These are phyloP conservation scores for Lates japonicus DNA, from an alignment of 2,797 vertebrate species.

Conservation along the genomic window DNA sequence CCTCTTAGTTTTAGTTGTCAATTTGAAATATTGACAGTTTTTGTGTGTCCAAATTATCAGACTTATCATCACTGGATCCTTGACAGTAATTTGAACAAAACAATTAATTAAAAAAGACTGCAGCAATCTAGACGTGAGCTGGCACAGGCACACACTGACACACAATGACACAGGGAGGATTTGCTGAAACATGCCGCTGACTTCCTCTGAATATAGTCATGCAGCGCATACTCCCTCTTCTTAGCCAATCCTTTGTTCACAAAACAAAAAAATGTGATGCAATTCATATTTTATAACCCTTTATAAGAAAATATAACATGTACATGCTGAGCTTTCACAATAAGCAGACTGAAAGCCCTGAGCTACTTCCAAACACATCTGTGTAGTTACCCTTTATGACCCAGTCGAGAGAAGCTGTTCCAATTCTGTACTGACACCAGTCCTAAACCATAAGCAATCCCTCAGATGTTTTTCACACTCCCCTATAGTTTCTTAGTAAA, in stretches of 20 bases:
- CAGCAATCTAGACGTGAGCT: background rate
- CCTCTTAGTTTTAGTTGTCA: constrained; percentile 6
- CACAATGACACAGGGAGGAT: background rate
- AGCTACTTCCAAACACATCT: constrained; percentile 7
- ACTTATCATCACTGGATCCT: background rate
- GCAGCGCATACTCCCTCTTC: background rate
- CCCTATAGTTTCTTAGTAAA: constrained; percentile 56
- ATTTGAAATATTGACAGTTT: background rate
- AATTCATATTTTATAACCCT: constrained; percentile 21
- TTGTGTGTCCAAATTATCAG: background rate
- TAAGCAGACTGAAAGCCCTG: background rate
- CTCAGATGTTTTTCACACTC: constrained; percentile 20
- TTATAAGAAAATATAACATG: constrained; percentile 4
- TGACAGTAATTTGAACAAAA: background rate
- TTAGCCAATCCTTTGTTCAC: constrained; percentile 3
- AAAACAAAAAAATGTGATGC: constrained; percentile 12
- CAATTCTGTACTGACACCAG: constrained; percentile 10
- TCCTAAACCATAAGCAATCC: background rate
- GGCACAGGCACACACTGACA: background rate
- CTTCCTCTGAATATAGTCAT: constrained; percentile 4
- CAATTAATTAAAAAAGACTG: background rate
- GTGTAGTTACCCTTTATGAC: background rate
- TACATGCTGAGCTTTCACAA: constrained; percentile 5
- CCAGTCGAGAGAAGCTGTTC: constrained; percentile 7
- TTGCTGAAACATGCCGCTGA: background rate